phyloP scores from a whole-genome alignment of 2,113 vertebrate species.

The Chionodraco myersi region DNA sequence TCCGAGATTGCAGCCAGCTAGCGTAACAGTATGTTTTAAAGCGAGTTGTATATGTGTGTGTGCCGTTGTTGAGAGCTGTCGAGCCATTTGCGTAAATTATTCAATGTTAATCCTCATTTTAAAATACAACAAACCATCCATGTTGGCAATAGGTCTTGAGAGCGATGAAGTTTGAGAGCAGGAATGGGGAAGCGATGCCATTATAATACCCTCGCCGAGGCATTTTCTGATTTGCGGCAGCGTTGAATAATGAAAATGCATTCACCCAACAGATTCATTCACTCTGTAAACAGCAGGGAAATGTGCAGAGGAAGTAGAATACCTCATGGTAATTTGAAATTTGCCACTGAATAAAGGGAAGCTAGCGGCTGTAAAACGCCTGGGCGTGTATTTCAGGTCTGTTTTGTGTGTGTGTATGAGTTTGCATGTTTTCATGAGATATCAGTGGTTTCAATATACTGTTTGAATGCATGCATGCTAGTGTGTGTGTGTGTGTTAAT shows the following conservation, averaged over 20 bases:
- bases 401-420: slow-evolving; percentile 29
- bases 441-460: not conserved
- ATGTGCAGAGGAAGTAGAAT: slow-evolving; percentile 40
- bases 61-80: slow-evolving; percentile 65
- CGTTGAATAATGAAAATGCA: slow-evolving; percentile 74
- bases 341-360: slow-evolving; percentile 44
- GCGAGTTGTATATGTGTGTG: slow-evolving; percentile 3
- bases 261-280: slow-evolving; percentile 62
- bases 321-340: slow-evolving; percentile 54
- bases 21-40: slow-evolving; percentile 4
- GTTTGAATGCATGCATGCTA: slow-evolving; percentile 14
- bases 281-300: slow-evolving; percentile 40
- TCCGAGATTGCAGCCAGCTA: slow-evolving; percentile 26
- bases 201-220: slow-evolving; percentile 58
- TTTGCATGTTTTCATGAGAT: slow-evolving; percentile 4
- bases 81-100: slow-evolving; percentile 80
- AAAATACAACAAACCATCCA: slow-evolving; percentile 66
- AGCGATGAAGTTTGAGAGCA: slow-evolving; percentile 63
- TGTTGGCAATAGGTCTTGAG: slow-evolving; percentile 57
- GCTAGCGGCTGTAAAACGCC: slow-evolving; percentile 46
- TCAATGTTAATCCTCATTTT: slow-evolving; percentile 71
- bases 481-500: not conserved
- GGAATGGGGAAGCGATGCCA: slow-evolving; percentile 55
- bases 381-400: slow-evolving; percentile 19
- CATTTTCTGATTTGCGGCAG: slow-evolving; percentile 59